phyloP scores from a whole-genome alignment of 2,888 invertebrate species.

The Sturmia bella region DNA sequence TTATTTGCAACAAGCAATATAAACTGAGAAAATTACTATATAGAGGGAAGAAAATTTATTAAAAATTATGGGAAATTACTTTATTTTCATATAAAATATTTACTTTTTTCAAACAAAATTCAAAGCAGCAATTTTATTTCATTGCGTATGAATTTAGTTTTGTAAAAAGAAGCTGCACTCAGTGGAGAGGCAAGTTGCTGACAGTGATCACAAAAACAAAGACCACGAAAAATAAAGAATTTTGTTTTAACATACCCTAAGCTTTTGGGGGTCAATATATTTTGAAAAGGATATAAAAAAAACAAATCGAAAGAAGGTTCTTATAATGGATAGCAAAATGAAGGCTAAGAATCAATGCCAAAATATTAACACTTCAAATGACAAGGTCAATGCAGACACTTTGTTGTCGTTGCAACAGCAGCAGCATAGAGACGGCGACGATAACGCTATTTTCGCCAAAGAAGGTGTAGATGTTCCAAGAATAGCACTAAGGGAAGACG shows the following conservation, averaged over 20 bases:
- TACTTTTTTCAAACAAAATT: neutral
- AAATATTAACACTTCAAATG: conserved; percentile 34
- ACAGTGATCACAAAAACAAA: conserved; percentile 52
- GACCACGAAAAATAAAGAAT: conserved; percentile 5
- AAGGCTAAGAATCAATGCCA: conserved; percentile 67
- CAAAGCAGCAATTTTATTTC: neutral
- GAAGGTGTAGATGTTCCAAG: neutral
- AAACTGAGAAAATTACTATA: conserved; percentile 42
- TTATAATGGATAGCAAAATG: conserved; percentile 54
- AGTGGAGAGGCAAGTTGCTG: conserved; percentile 14
- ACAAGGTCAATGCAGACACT: conserved; percentile 61
- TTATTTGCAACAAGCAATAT: conserved; percentile 60
- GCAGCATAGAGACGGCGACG: neutral
- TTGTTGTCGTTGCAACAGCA: conserved; percentile 37
- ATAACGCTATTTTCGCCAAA: neutral
- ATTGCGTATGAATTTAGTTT: conserved; percentile 7
- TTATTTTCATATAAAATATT: conserved; percentile 6
- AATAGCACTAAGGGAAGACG: neutral
- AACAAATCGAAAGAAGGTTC: conserved; percentile 43
- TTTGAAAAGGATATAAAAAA: conserved; percentile 33
- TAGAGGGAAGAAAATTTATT: neutral
- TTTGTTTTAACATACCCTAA: conserved; percentile 25
- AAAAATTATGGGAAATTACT: conserved; percentile 18
- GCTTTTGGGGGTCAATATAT: conserved; percentile 12
- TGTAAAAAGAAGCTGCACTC: neutral